Evolutionary conservation across 1,140 invertebrate genomes (phyloP).

Genomic region (Aphelinus atriplicis): DNA sequence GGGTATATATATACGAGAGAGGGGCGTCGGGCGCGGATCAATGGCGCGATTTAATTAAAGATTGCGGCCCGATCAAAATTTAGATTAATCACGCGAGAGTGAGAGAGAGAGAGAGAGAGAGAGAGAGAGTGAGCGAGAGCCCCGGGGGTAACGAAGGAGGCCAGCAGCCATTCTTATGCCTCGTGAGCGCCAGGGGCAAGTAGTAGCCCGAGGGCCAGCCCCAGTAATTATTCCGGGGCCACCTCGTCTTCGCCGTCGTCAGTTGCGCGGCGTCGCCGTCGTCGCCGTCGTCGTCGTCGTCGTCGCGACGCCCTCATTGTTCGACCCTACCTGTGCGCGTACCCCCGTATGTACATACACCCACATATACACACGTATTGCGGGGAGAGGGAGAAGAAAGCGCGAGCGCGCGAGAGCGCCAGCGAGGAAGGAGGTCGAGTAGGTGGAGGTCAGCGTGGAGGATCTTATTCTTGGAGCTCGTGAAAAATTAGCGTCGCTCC

Average conservation of each 20-base stretch:
- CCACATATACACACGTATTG: background rate
- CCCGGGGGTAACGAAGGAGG: background rate
- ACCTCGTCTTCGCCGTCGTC: too few relatives aligned
- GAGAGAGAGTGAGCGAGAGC: background rate
- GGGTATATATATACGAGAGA: background rate
- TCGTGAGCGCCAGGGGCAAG: background rate
- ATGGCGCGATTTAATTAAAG: constrained; percentile 64
- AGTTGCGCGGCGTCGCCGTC: too few relatives aligned
- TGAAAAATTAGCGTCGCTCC: constrained; percentile 4
- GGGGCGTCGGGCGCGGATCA: constrained; percentile 47
- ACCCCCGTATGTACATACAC: background rate
- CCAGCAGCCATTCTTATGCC: background rate
- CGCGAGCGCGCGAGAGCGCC: background rate
- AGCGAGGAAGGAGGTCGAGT: constrained; percentile 26
- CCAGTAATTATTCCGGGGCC: constrained; percentile 52
- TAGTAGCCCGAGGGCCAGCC: constrained; percentile 38
- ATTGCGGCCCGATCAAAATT: constrained; percentile 59
- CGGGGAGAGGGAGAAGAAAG: background rate
- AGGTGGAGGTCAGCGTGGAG: constrained; percentile 17
- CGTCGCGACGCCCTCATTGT: constrained; percentile 35
- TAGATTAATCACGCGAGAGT: constrained; percentile 57
- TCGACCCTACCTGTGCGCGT: background rate
- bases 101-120: background rate
- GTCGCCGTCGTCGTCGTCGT: background rate
- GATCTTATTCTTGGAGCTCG: constrained; percentile 11